Evolutionary conservation across 37 sponge, comb jelly and placozoan genomes (phyloP), one percentile per base, ranked within the genome.

Genomic region (Chondrilla cf. caribensis): DNA sequence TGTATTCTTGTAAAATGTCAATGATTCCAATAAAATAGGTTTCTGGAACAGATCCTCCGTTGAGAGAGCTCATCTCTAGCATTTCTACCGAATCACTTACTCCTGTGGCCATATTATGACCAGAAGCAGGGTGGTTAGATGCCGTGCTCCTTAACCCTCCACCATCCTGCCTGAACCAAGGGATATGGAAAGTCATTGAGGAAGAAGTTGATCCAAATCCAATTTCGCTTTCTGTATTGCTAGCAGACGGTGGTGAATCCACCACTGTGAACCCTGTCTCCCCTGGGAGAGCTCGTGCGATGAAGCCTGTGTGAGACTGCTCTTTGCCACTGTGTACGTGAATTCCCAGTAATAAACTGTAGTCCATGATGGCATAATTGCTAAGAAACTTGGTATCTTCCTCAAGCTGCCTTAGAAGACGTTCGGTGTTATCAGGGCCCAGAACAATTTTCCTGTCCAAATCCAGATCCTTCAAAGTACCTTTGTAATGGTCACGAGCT

Each of bases 1-100:
- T 91, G 87, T 96, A 96, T 58, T 88, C 55, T 77, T 96, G 97
- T 22, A 96, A 78, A 64, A 96, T 93, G 83, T 96, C 97, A 38
- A 96, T 87, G 1, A 96, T 76, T 14, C 94, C 97, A 84, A 96
- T 83, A 65, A 81, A 96, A 72, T 95, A 95, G 31, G 87, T 87
- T 33, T 78, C 86, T 8, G 37, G 64, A 15, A 62, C 25, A 62
- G 18, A 19, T 62, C 29, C 29, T 11, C 17, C 17, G 17, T 11
- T 17, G 6, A 28, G 5, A 7, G 29, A n/a, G 64, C 29, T 29
- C 29, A 62, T 5, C 6, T n/a, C 29, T 15, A 28, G 29, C 25
- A 62, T n/a, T 62, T 62, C 64, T 39, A 18, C 88, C 88, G n/a
- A 18, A 35, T 43, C 19, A 26, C 37, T 4, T 18, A 4, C 7